phyloP scores from a whole-genome alignment of 2,888 invertebrate species.

The Myathropa florea region DNA sequence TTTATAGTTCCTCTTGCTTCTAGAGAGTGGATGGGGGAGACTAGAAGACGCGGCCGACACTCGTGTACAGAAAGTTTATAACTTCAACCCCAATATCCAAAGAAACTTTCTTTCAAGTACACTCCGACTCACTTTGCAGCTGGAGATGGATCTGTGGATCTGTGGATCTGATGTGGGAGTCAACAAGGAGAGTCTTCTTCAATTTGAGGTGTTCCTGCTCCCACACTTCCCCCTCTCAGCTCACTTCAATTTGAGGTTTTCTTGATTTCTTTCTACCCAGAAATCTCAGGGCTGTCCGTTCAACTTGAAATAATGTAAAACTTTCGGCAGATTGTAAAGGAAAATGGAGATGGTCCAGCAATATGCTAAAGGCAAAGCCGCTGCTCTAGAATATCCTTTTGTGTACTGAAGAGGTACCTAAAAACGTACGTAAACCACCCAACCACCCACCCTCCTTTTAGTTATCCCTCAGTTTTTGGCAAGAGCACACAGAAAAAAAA shows the following conservation, averaged over 20 bases:
- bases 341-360: conserved; percentile 27
- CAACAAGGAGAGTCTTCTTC: background rate
- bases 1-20: background rate
- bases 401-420: background rate
- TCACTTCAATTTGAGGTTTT: conserved; percentile 4
- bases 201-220: background rate
- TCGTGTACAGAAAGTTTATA: background rate
- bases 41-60: background rate
- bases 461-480: background rate
- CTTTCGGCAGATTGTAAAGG: conserved; percentile 14
- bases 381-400: conserved; percentile 11
- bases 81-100: background rate
- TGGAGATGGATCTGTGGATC: background rate
- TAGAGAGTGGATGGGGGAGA: background rate
- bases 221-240: background rate
- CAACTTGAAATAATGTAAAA: conserved; percentile 54
- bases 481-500: background rate
- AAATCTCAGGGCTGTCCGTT: conserved; percentile 32
- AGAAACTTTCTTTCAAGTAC: background rate
- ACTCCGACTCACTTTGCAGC: background rate
- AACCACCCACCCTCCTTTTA: background rate
- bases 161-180: background rate
- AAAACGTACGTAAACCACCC: no score
- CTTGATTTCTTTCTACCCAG: conserved; percentile 5
- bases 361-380: conserved; percentile 19